Evolutionary conservation across 2,888 invertebrate species (phyloP), one percentile per base, ranked within the genome.

Genomic region (Entomobrya proxima): DNA sequence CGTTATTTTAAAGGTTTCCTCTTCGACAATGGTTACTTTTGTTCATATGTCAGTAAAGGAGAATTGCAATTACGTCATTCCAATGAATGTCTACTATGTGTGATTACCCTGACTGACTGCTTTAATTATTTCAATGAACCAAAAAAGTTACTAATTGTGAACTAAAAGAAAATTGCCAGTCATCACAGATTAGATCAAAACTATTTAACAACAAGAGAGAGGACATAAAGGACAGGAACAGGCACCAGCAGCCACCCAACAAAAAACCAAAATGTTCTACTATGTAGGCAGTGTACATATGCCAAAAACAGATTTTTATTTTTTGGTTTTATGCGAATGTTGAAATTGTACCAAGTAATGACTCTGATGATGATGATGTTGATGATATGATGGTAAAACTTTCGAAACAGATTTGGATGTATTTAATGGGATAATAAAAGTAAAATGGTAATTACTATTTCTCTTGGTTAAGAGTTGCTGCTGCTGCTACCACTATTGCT

Each of bases 391-490:
- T n/a, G n/a, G n/a, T n/a, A n/a, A 76, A 76, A 76, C 69, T 76
- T 83, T 77, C 83, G 35, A 85, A 85, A 67, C 85, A 85, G 79
- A 85, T 85, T 79, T 75, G 69, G 74, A 82, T 47, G 74, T 79
- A 77, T 85, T 85, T 85, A 85, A 85, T 85, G 79, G 85, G 85
- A 85, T 85, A 85, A 85, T 85, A 85, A 85, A 85, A 74, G 79
- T 72, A 85, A 85, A 85, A 85, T 85, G 85, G 85, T 85, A 85
- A 85, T 85, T 85, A 85, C 85, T 72, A 72, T 77, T 79, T 84
- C 77, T 77, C 72, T 58, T 79, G 58, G 74, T 85, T 79, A 67
- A 58, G 50, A 24, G 37, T 40, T 47, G 32, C 64, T 47, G n/a
- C 58, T 35, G 21, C 52, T 35, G n/a, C 30, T 74, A 27, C 21